Evolutionary conservation across 2,888 invertebrate species (phyloP).

Genomic region (Mystacides longicornis): DNA sequence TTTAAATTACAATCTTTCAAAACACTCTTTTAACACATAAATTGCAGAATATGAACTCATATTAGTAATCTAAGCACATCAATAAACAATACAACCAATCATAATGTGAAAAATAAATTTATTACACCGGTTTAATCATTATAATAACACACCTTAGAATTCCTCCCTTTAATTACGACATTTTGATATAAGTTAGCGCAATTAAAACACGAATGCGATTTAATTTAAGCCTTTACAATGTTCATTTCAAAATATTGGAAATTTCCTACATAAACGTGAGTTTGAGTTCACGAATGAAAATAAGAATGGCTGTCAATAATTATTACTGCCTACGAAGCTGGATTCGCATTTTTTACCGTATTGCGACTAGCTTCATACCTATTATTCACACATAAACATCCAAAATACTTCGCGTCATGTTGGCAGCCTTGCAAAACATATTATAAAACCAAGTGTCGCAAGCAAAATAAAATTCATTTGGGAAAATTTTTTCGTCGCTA

Average conservation of each 20-base stretch:
- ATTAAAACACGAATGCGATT: neutral
- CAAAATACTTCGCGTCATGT: constrained; percentile 1
- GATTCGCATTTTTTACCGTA: constrained; percentile 19
- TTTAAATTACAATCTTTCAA: constrained; percentile 4
- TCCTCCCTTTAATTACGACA: neutral
- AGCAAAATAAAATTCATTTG: neutral
- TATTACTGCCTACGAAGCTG: constrained; percentile 14
- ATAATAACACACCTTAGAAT: neutral
- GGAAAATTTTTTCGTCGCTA: neutral
- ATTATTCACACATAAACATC: constrained; percentile 8
- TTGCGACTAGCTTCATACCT: constrained; percentile 19
- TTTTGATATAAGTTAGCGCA: neutral
- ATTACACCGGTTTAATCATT: constrained; percentile 21
- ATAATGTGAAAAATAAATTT: constrained; percentile 5
- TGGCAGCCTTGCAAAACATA: constrained; percentile 4
- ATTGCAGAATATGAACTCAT: neutral
- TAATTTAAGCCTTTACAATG: neutral
- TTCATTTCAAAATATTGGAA: neutral
- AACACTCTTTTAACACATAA: constrained; percentile 1
- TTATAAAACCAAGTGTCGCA: neutral
- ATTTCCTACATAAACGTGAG: too few relatives aligned
- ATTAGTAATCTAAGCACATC: constrained; percentile 1
- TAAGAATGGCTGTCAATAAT: neutral
- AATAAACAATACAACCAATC: too few relatives aligned
- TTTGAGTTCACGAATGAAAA: neutral